A percentile compares a stretch with the other conserved stretches of the same genome.
phyloP scores from a whole-genome alignment of 2,113 vertebrate genomes.

The Pogonocichla stellata region DNA sequence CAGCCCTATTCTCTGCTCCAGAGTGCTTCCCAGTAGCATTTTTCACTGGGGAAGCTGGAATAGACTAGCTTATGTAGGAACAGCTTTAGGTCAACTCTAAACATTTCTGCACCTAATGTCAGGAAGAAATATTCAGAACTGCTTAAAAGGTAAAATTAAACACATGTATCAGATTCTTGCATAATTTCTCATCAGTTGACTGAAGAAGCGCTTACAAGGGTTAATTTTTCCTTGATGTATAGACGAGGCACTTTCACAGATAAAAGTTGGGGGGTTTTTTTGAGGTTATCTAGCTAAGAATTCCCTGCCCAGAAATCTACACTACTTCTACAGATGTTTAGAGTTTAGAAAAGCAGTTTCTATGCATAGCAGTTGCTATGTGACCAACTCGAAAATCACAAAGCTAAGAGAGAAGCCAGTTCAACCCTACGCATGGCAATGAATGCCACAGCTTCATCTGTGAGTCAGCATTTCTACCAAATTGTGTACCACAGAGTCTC shows the following conservation, averaged over 20 bases:
- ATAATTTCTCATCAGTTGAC: neutral
- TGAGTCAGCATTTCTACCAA: neutral
- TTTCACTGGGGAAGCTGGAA: neutral
- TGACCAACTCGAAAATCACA: neutral
- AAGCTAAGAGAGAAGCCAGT: neutral
- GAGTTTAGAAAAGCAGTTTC: neutral
- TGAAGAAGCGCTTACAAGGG: neutral
- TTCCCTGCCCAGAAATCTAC: neutral
- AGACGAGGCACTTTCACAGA: neutral
- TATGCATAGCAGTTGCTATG: fast-evolving
- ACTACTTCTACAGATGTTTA: neutral
- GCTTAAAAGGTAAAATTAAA: neutral
- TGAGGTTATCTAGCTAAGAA: neutral
- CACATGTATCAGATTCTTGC: neutral
- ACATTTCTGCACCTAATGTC: neutral
- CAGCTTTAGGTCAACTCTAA: neutral
- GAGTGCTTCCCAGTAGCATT: neutral
- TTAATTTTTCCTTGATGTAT: neutral
- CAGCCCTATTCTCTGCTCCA: neutral
- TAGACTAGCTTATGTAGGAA: neutral
- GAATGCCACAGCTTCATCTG: neutral
- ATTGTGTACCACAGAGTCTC: neutral
- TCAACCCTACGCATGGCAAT: neutral
- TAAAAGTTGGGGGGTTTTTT: neutral
- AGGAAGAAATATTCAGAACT: neutral